Evolutionary conservation across 2,113 vertebrate species (phyloP).

Genomic region (Antechinus flavipes): DNA sequence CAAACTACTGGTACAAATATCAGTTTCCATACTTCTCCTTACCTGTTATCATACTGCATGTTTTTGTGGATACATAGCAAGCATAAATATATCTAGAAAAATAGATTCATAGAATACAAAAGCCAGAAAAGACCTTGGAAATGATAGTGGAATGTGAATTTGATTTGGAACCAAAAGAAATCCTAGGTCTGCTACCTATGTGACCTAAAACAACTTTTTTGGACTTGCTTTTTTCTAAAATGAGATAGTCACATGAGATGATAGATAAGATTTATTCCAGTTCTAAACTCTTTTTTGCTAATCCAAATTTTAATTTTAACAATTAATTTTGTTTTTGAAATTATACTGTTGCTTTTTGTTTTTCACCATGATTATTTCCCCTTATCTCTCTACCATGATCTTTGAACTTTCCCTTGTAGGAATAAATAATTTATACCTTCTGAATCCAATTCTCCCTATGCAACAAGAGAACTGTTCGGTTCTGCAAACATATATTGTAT

Average conservation of each 20-base stretch:
- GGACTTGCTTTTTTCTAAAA: not conserved
- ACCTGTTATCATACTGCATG: not conserved
- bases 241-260: not conserved
- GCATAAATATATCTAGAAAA: not conserved
- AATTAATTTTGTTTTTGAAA: not conserved
- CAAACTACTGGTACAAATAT: not conserved
- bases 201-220: slow-evolving; percentile 7
- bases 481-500: too few relatives aligned
- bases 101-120: not conserved
- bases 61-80: not conserved
- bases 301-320: not conserved
- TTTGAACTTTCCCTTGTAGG: not conserved
- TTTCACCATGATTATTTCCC: not conserved
- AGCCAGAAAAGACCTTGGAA: not conserved
- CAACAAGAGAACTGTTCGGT: too few relatives aligned
- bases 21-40: not conserved
- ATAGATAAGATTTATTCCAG: not conserved
- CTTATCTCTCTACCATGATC: not conserved
- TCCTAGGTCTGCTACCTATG: not conserved
- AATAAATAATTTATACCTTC: not conserved
- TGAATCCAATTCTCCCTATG: too few relatives aligned
- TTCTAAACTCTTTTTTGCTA: not conserved
- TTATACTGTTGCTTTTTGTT: not conserved
- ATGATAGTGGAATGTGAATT: not conserved
- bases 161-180: not conserved